These are phyloP conservation scores for Oithona nana DNA, from an alignment of 2,888 invertebrate species.

Conservation along the genomic window DNA sequence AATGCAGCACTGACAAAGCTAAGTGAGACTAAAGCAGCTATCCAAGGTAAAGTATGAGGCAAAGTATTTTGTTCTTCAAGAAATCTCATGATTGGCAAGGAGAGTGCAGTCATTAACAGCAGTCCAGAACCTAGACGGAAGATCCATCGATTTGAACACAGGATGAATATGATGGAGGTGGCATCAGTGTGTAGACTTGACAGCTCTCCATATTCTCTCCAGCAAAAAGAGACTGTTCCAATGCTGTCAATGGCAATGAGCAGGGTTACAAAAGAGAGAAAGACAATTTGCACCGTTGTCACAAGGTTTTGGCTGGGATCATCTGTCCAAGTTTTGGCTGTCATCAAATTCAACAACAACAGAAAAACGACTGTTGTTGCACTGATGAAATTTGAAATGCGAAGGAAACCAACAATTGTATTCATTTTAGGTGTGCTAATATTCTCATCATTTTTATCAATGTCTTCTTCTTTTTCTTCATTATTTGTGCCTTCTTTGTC, in stretches of 20 bases:
- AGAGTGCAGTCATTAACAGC: not conserved
- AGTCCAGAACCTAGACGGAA: not conserved
- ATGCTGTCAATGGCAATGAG: conserved; percentile 4
- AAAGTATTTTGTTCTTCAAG: not conserved
- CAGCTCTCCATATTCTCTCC: conserved; percentile 17
- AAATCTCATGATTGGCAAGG: not conserved
- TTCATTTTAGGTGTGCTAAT: conserved; percentile 2
- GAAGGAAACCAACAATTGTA: conserved; percentile 3
- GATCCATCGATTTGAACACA: conserved; percentile 9
- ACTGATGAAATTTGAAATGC: conserved; percentile 1
- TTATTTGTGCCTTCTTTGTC: no score
- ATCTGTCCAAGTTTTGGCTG: not conserved
- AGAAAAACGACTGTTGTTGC: not conserved
- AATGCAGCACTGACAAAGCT: not conserved
- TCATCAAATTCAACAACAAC: not conserved
- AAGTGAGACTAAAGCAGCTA: not conserved
- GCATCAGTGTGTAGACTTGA: conserved; percentile 9
- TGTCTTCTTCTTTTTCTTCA: no score
- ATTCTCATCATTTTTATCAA: not conserved
- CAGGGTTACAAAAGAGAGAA: not conserved
- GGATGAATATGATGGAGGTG: conserved; percentile 7
- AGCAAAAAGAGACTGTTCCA: conserved; percentile 12
- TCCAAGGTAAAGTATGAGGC: not conserved
- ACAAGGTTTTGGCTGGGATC: not conserved
- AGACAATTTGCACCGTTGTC: not conserved